Conservation (phyloP, 2,888 invertebrate genomes). For the Xiphydria camelus region DNA sequence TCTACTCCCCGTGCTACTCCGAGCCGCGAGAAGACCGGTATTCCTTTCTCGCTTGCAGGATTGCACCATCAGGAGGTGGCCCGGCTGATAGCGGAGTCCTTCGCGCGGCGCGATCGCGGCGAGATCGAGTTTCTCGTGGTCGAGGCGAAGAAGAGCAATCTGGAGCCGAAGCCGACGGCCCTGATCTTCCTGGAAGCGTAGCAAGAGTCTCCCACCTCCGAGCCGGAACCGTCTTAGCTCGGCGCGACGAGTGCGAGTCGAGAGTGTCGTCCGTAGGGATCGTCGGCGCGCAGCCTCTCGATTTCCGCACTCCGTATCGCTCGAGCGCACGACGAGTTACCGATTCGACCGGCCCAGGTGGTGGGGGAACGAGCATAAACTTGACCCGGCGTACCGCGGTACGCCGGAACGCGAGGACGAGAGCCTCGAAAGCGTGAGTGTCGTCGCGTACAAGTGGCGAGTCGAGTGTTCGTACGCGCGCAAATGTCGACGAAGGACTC, state of each 20-base stretch:
- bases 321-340: background rate
- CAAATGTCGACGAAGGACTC: no score
- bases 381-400: no score
- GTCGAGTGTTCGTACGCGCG: no score
- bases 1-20: no score
- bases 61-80: constrained; percentile 73
- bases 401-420: no score
- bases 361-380: constrained; percentile 4
- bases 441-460: no score
- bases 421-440: no score
- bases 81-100: constrained; percentile 88
- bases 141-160: constrained; percentile 88
- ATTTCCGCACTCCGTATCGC: background rate
- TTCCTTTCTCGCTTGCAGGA: constrained; percentile 42
- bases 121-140: constrained; percentile 93
- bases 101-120: constrained; percentile 83
- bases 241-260: constrained; percentile 24
- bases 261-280: no score
- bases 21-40: no score
- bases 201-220: constrained; percentile 64
- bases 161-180: constrained; percentile 90
- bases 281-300: no score
- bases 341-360: constrained; percentile 6
- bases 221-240: constrained; percentile 52
- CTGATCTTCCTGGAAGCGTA: constrained; percentile 90